These are phyloP conservation scores for Coelinius sp. DNA, from an alignment of 2,888 invertebrate species.

Conservation along the genomic window DNA sequence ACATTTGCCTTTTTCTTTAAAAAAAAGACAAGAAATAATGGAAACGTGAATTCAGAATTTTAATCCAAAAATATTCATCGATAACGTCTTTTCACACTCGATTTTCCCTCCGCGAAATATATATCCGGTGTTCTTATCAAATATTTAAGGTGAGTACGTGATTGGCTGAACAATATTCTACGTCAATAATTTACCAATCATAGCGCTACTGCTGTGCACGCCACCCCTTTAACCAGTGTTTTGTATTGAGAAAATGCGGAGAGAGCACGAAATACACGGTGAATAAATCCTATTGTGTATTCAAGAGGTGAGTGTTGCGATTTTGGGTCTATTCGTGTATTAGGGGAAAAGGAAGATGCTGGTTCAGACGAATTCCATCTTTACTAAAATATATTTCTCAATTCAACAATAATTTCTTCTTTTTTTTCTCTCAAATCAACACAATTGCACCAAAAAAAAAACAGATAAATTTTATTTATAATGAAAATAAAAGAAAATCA, in stretches of 20 bases:
- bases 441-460: too few relatives aligned
- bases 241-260: neutral
- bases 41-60: constrained; percentile 24
- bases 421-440: neutral
- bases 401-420: neutral
- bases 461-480: too few relatives aligned
- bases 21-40: constrained; percentile 9
- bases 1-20: neutral
- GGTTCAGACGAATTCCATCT: constrained; percentile 10
- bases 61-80: constrained; percentile 30
- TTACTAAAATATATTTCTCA: neutral
- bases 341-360: constrained; percentile 37
- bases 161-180: constrained; percentile 67
- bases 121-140: constrained; percentile 55
- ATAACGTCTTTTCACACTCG: constrained; percentile 31
- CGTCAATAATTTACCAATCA: constrained; percentile 71
- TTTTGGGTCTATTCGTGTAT: constrained; percentile 60
- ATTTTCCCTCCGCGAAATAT: constrained; percentile 27
- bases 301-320: constrained; percentile 64
- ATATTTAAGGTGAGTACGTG: constrained; percentile 69
- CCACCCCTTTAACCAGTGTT: neutral
- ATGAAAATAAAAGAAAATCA: too few relatives aligned
- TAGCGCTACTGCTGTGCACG: constrained; percentile 60
- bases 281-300: constrained; percentile 70
- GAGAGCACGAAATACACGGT: constrained; percentile 34